Evolutionary conservation across 2,113 vertebrate species (phyloP).

Genomic region (Puntigrus tetrazona): DNA sequence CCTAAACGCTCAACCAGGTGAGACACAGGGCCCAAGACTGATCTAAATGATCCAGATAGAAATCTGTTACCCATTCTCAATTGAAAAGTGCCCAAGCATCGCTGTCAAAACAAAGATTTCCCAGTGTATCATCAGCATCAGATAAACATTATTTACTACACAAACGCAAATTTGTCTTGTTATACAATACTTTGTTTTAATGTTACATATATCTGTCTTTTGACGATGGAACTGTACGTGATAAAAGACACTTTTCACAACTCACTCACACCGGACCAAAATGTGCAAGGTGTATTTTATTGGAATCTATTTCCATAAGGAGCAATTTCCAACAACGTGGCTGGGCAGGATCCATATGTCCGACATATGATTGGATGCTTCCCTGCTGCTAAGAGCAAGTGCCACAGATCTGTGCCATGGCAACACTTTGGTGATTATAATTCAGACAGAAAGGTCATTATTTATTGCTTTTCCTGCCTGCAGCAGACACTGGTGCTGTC

Average conservation of each 20-base stretch:
- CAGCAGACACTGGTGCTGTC: slow-evolving; percentile 46
- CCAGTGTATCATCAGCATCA: too few species aligned
- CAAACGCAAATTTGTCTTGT: neutral
- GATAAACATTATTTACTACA: too few species aligned
- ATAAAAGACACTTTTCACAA: neutral
- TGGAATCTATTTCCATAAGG: neutral
- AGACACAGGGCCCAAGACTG: too few species aligned
- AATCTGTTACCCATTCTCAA: too few species aligned
- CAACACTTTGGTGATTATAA: slow-evolving; percentile 61
- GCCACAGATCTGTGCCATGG: slow-evolving; percentile 42
- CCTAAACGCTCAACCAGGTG: too few species aligned
- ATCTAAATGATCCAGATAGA: too few species aligned
- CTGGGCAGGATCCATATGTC: slow-evolving; percentile 58
- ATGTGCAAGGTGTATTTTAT: slow-evolving; percentile 8
- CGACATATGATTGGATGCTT: slow-evolving; percentile 48
- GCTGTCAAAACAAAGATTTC: too few species aligned
- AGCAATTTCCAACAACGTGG: slow-evolving; percentile 5
- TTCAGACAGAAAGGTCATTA: slow-evolving; percentile 63
- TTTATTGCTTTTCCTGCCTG: slow-evolving; percentile 59
- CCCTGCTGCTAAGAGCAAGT: slow-evolving; percentile 52
- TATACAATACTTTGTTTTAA: neutral
- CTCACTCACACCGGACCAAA: neutral
- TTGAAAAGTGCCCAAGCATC: too few species aligned
- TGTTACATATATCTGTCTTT: neutral
- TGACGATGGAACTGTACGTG: neutral